Conservation (phyloP, 2,113 vertebrate species). For the Nesoenas mayeri region DNA sequence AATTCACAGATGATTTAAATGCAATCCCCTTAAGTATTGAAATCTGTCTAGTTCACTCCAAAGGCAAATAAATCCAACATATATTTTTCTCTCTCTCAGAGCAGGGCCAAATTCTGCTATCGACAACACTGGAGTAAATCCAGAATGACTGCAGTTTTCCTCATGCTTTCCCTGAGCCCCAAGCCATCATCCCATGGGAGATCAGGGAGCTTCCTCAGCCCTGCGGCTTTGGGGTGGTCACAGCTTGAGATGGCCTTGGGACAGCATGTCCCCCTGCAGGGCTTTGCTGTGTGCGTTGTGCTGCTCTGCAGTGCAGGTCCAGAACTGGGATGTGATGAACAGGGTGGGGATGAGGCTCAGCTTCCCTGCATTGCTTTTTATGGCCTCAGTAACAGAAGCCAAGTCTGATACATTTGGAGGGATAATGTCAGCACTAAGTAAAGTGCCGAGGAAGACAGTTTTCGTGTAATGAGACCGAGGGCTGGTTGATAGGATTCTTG, state of each 20-base stretch:
- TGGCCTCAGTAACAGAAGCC: not conserved
- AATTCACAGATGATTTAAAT: slow-evolving; percentile 43
- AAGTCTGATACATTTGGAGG: not conserved
- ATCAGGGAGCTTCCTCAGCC: not conserved
- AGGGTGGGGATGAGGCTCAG: not conserved
- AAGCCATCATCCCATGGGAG: fast-evolving
- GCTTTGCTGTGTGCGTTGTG: not conserved
- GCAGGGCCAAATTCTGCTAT: not conserved
- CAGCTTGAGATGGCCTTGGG: not conserved
- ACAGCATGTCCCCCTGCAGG: not conserved
- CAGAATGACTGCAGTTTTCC: not conserved
- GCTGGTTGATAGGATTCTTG: not conserved
- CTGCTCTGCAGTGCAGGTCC: not conserved
- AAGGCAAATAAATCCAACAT: slow-evolving; percentile 5
- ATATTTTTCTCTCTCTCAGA: not conserved
- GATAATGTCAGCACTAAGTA: not conserved
- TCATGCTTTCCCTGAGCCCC: not conserved
- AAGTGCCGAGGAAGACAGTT: not conserved
- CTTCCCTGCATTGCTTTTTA: not conserved
- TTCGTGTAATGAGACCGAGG: not conserved
- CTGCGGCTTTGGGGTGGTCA: not conserved
- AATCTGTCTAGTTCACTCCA: slow-evolving; percentile 16
- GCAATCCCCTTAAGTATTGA: slow-evolving; percentile 43
- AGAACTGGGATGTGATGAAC: not conserved
- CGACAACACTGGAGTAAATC: not conserved